Evolutionary conservation across 1,140 invertebrate species (phyloP), one percentile per base, ranked within the genome.

Genomic region (Maniola jurtina): DNA sequence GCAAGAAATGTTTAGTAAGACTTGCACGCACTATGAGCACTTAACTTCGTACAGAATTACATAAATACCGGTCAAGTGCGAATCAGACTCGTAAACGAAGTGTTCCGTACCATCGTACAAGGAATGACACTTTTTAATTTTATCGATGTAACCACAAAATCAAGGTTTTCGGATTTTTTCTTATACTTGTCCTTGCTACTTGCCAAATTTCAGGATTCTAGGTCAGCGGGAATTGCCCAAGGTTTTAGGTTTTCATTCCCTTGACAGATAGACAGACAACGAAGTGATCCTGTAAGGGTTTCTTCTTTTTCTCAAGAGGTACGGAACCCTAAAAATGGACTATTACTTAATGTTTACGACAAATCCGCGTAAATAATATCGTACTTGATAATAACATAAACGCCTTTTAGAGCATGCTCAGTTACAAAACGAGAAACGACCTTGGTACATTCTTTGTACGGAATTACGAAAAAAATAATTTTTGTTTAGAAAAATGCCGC

Each of bases 21-120:
- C 38, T 60, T 65, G 58, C 64, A 66, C 64, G 64, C 64, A 66
- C 58, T 54, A 40, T 66, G 58, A 66, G 55, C 64, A 66, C 57
- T 59, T 4, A 4, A 4, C 25, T 1, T 25, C 25, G 25, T 25
- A 25, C 25, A 25, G 25, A 25, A 4, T 4, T 25, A 25, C 25
- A 25, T 2, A 25, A 25, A 25, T n/a, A n/a, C n/a, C n/a, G n/a
- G n/a, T n/a, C n/a, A n/a, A 25, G 25, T 25, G 25, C 25, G 25
- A 25, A 4, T 25, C 25, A 4, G 25, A 25, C 25, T 25, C 25
- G 25, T 4, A 25, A 1, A 25, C 25, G 25, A 25, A 25, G 25
- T 1, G 25, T 25, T 25, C 25, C 25, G 25, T 25, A n/a, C n/a
- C n/a, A n/a, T 25, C 25, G 25, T 25, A 25, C 25, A 25, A 25